These are phyloP conservation scores for Pteronotus mesoamericanus DNA, from an alignment of 2,797 vertebrate species.

Conservation along the genomic window DNA sequence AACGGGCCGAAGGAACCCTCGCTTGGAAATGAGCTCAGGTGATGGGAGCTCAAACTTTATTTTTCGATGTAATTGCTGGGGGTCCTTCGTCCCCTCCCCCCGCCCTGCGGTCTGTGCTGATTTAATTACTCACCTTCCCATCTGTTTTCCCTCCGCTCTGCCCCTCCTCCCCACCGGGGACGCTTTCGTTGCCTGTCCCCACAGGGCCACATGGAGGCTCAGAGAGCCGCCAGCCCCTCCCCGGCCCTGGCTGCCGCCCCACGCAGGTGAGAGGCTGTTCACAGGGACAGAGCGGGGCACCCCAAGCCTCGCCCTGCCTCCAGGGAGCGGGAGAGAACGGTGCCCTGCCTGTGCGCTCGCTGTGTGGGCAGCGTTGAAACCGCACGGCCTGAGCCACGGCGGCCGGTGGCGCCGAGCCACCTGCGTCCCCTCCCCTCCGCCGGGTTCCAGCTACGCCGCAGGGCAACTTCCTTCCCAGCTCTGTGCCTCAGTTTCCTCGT, in stretches of 20 bases:
- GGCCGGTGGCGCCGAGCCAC: fast-evolving
- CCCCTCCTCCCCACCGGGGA: not conserved
- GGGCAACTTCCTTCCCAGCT: not conserved
- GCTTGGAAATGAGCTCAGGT: fast-evolving
- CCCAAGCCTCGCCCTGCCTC: not conserved
- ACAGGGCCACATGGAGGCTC: not conserved
- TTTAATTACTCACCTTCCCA: not conserved
- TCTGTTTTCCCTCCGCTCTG: not conserved
- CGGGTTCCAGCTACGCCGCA: fast-evolving
- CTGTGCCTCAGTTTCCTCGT: not conserved
- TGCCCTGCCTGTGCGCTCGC: fast-evolving
- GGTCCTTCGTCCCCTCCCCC: too few relatives aligned
- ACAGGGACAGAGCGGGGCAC: not conserved
- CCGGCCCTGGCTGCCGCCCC: not conserved
- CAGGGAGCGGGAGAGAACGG: fast-evolving
- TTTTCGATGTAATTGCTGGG: not conserved
- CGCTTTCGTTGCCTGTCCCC: not conserved
- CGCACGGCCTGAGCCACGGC: fast-evolving
- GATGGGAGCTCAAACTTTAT: not conserved
- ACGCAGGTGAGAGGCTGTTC: not conserved
- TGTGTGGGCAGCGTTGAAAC: too few relatives aligned
- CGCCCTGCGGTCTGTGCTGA: not conserved
- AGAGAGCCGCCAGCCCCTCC: not conserved
- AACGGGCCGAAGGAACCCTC: not conserved
- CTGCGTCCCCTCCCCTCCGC: fast-evolving